phyloP scores from a whole-genome alignment of 2,888 invertebrate species.

The Apodemia mormo region DNA sequence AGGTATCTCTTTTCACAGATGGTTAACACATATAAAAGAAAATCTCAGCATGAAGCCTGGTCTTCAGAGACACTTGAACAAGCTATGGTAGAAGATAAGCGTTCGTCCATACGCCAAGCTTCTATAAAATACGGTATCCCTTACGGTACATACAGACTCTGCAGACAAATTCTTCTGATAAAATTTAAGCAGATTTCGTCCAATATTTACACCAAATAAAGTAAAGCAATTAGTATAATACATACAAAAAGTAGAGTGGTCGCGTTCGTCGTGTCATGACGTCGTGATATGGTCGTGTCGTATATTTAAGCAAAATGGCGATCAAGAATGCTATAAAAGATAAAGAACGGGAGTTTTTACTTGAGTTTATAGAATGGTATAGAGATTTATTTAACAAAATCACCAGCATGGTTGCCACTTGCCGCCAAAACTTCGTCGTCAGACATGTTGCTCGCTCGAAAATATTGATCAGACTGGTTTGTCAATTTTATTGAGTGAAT shows the following conservation, averaged over 20 bases:
- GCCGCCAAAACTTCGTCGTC: too few relatives aligned
- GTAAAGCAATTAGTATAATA: background rate
- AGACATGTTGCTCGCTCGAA: too few relatives aligned
- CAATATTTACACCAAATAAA: background rate
- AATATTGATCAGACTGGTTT: too few relatives aligned
- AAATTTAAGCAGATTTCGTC: slow-evolving; percentile 2
- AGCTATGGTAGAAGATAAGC: slow-evolving; percentile 1
- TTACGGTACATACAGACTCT: background rate
- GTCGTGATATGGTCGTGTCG: too few relatives aligned
- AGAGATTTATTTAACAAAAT: too few relatives aligned
- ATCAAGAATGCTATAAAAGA: too few relatives aligned
- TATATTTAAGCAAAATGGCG: too few relatives aligned
- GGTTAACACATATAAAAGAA: slow-evolving; percentile 2
- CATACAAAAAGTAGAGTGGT: background rate
- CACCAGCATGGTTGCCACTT: too few relatives aligned
- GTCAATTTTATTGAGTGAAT: too few relatives aligned
- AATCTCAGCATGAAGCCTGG: slow-evolving; percentile 2
- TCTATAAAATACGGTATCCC: slow-evolving; percentile 1
- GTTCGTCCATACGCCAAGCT: background rate
- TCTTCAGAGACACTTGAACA: background rate
- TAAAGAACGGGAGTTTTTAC: too few relatives aligned
- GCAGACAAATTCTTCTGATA: background rate
- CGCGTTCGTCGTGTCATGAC: too few relatives aligned
- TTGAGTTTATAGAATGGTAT: too few relatives aligned
- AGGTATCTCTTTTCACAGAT: slow-evolving; percentile 4